Base-by-base conservation (phyloP, 2,888 invertebrate genomes). In the Pilophorus perplexus region DNA sequence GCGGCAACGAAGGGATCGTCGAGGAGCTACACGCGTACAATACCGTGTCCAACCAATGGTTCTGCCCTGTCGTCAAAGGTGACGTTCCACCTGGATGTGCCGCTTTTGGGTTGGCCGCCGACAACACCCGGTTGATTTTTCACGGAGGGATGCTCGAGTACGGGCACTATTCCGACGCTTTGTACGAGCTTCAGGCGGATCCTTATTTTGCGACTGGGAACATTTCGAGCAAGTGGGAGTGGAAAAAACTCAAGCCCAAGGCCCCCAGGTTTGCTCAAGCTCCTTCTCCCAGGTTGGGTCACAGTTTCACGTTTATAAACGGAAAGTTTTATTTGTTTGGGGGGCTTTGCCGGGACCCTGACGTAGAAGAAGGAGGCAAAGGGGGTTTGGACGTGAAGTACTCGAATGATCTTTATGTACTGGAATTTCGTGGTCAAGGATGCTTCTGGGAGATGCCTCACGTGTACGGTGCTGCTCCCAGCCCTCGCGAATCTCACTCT, bases 61-160 rank as follows among this genome's bases (percentile, higher is more conserved):
- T 95, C 80, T 92, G 95, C 22, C 98, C 98, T 12, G 88, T 91
- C 57, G 90, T 95, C 68, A 93, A 95, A 75, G 99, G 99, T 65
- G 97, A 98, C 76, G 89, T 95, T 48, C 98, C 98, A 20, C 94
- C 94, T 73, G 97, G 98, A 76, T 96, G 96, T 81, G 98, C 98
- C 44, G 98, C 98, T 3, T 98, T 95, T 80, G 99, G 98, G 22
- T 95, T 98, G 80, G 93, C 96, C 40, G 93, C 94, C 68, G 95
- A 97, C 79, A 94, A 93, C 10, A 95, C 94, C 6, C 84, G 96
- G 55, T 88, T 99, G 71, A 85, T 96, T 72, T 93, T 97, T 64
- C 98, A 98, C 80, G 99, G 99, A 74, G 99, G 99, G 70, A 99
- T 99, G 98, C 90, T 97, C 69, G 98, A 99, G 79, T 98, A 96